Percentiles rank a stretch among this genome's conserved stretches.
These are phyloP conservation scores for Trichogramma pretiosum DNA, from an alignment of 1,140 invertebrate genomes.

Conservation along the genomic window DNA sequence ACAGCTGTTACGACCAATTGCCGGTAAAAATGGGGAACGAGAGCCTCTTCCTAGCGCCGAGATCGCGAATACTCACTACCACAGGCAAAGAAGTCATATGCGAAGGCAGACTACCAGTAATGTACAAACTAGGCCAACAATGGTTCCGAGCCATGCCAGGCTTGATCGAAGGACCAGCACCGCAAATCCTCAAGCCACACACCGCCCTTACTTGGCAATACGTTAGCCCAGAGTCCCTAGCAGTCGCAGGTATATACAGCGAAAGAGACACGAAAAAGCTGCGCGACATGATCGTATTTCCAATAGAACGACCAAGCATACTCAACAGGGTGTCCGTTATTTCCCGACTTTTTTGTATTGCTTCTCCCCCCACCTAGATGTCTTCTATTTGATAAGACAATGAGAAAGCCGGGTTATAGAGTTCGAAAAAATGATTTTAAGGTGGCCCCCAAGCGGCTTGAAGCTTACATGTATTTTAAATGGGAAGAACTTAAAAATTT, in stretches of 20 bases:
- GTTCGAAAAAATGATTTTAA: no score
- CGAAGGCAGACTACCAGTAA: constrained; percentile 3
- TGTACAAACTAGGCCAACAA: constrained; percentile 7
- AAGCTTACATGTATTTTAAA: no score
- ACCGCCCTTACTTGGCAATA: constrained; percentile 5
- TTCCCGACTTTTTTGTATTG: no score
- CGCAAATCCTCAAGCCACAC: neutral
- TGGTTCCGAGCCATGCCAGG: constrained; percentile 14
- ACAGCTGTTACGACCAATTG: constrained; percentile 14
- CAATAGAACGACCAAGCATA: neutral
- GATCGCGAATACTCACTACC: constrained; percentile 14
- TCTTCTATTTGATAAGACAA: no score
- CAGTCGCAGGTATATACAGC: neutral
- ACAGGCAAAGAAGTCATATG: constrained; percentile 9
- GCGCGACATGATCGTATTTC: neutral
- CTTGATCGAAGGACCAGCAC: neutral
- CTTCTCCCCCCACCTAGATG: no score
- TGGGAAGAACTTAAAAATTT: no score
- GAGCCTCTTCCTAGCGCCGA: constrained; percentile 11
- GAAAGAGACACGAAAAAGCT: neutral
- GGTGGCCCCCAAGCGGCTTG: no score
- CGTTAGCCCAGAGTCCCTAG: neutral
- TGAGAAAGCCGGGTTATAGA: no score
- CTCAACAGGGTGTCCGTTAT: no score
- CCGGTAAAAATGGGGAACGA: constrained; percentile 12